Evolutionary conservation across 2,113 vertebrate species (phyloP).

Genomic region (Tretioscincus oriximinensis): DNA sequence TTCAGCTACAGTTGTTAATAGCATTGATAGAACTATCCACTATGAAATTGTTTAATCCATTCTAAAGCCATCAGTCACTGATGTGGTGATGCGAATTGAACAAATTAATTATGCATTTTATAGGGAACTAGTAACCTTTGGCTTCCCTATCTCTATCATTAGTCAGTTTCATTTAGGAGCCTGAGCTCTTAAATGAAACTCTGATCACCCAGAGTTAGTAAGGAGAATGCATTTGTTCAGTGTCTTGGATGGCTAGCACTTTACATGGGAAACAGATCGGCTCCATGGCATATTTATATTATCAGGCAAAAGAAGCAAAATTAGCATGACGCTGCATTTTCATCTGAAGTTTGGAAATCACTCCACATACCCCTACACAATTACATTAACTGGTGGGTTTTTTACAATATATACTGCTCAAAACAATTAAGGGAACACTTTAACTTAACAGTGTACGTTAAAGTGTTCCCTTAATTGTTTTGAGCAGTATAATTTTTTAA

Average conservation of each 20-base stretch:
- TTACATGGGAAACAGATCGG: not conserved
- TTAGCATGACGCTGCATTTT: not conserved
- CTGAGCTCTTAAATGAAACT: too few relatives aligned
- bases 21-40: conserved; percentile 7
- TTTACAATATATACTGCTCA: not conserved
- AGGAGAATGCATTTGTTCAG: not conserved
- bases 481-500: too few relatives aligned
- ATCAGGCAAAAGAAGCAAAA: not conserved
- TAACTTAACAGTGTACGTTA: too few relatives aligned
- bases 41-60: conserved; percentile 23
- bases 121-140: not conserved
- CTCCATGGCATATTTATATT: not conserved
- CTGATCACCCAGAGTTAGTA: not conserved
- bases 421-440: too few relatives aligned
- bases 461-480: too few relatives aligned
- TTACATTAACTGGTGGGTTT: not conserved
- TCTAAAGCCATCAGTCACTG: conserved; percentile 8
- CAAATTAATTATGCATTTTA: not conserved
- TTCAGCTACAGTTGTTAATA: conserved; percentile 7
- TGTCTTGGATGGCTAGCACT: not conserved
- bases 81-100: not conserved
- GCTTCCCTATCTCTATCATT: not conserved
- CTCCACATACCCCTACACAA: not conserved
- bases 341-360: not conserved
- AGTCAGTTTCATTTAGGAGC: not conserved